Conservation (phyloP, 2,888 invertebrate species). For the Zootermopsis nevadensis region DNA sequence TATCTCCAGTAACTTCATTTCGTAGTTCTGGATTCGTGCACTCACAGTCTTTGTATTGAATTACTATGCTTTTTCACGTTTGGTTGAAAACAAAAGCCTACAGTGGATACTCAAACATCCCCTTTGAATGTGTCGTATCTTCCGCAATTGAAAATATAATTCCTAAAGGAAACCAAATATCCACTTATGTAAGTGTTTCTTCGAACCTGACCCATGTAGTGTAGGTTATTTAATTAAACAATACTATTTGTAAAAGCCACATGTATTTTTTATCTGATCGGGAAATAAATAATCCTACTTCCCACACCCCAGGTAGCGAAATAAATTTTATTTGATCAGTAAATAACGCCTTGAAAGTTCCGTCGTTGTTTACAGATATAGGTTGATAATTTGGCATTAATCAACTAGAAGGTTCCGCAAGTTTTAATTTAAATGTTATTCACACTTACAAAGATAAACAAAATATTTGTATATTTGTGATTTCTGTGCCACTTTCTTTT, state of each 20-base stretch:
- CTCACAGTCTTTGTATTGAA: background rate
- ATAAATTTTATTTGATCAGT: no score
- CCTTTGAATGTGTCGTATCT: constrained; percentile 18
- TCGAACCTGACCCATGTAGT: constrained; percentile 32
- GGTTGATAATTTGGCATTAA: no score
- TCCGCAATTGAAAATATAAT: background rate
- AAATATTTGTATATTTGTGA: no score
- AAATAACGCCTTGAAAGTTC: no score
- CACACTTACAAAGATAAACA: no score
- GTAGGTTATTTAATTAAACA: constrained; percentile 41
- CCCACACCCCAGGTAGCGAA: no score
- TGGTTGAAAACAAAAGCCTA: background rate
- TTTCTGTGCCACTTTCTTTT: no score
- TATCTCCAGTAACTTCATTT: background rate
- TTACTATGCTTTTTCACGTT: background rate
- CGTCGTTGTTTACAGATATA: no score
- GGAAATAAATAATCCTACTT: no score
- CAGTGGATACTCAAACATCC: background rate
- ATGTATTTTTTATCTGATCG: background rate
- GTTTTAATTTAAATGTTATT: no score
- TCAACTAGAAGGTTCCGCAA: no score
- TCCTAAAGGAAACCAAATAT: constrained; percentile 19
- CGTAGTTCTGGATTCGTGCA: background rate
- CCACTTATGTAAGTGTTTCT: constrained; percentile 26
- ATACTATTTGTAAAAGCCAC: constrained; percentile 28